Evolutionary conservation across 92 coral and sea anemone species (phyloP).

Genomic region (Umimayanthus kanabou): DNA sequence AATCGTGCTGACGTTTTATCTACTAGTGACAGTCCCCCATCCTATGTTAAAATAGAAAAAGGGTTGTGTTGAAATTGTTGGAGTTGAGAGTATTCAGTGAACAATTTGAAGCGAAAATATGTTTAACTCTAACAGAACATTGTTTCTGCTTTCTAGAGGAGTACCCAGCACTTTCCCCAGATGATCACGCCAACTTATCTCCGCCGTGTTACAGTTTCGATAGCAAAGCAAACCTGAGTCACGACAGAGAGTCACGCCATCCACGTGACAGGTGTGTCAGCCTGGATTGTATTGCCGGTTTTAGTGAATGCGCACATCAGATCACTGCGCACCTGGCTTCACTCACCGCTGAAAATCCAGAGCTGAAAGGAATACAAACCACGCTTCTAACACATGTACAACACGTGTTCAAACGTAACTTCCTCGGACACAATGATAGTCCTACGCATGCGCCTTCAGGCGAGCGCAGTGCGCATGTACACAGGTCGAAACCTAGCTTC

Average conservation of each 20-base stretch:
- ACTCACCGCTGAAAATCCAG: slow-evolving; percentile 10
- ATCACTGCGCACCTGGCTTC: slow-evolving; percentile 22
- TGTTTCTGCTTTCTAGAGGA: not conserved
- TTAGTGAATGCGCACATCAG: slow-evolving; percentile 38
- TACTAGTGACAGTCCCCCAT: too few relatives aligned
- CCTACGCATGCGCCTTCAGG: not conserved
- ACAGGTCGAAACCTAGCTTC: not conserved
- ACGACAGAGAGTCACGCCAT: not conserved
- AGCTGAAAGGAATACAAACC: slow-evolving; percentile 5
- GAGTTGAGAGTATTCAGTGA: not conserved
- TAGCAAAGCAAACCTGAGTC: not conserved
- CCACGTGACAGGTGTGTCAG: not conserved
- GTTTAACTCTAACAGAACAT: not conserved
- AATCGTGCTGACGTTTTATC: too few relatives aligned
- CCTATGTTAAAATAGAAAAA: too few relatives aligned
- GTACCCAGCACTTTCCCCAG: not conserved
- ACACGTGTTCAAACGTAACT: slow-evolving; percentile 13
- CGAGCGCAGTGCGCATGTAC: not conserved
- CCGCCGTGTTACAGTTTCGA: not conserved
- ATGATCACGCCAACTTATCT: not conserved
- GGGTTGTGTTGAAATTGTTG: not conserved
- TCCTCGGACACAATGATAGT: not conserved
- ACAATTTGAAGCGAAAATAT: not conserved
- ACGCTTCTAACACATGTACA: slow-evolving; percentile 20
- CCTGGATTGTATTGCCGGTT: slow-evolving; percentile 27